These are phyloP conservation scores for Platyscapa corneri DNA, from an alignment of 1,140 invertebrate genomes.

Conservation along the genomic window DNA sequence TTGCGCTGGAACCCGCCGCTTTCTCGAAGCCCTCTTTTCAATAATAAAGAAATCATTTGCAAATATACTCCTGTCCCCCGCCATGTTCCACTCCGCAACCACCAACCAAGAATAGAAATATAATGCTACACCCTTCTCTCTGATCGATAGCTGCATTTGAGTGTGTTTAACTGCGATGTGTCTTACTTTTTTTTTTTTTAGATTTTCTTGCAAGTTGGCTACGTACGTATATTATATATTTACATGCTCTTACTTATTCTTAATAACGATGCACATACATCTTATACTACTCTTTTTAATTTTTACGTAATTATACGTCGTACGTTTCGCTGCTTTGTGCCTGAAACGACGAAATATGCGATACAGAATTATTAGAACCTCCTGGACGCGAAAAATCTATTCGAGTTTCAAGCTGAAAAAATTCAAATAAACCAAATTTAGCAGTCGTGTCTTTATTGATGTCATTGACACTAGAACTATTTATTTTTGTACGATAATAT, in stretches of 20 bases:
- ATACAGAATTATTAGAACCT: not conserved
- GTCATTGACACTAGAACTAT: not conserved
- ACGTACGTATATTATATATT: constrained; percentile 22
- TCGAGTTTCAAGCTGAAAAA: not conserved
- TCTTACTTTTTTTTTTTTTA: constrained; percentile 6
- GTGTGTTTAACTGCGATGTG: constrained; percentile 26
- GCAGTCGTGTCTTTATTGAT: not conserved
- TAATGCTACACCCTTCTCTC: not conserved
- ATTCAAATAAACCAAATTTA: not conserved
- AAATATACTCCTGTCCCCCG: not conserved
- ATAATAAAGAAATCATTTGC: not conserved
- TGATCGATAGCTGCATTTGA: constrained; percentile 32
- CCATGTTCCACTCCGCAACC: not conserved
- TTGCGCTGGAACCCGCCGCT: not conserved
- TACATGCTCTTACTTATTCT: constrained; percentile 31
- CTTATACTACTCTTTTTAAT: constrained; percentile 30
- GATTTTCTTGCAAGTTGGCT: constrained; percentile 27
- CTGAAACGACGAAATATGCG: constrained; percentile 15
- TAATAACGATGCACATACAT: constrained; percentile 34
- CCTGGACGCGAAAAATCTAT: constrained; percentile 34
- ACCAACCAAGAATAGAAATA: not conserved
- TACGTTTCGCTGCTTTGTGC: not conserved
- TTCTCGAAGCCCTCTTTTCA: not conserved
- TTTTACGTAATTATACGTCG: constrained; percentile 29
- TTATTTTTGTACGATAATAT: not conserved